These are phyloP conservation scores for Andinoacara biseriatus DNA, from an alignment of 2,113 vertebrate genomes.

Conservation along the genomic window DNA sequence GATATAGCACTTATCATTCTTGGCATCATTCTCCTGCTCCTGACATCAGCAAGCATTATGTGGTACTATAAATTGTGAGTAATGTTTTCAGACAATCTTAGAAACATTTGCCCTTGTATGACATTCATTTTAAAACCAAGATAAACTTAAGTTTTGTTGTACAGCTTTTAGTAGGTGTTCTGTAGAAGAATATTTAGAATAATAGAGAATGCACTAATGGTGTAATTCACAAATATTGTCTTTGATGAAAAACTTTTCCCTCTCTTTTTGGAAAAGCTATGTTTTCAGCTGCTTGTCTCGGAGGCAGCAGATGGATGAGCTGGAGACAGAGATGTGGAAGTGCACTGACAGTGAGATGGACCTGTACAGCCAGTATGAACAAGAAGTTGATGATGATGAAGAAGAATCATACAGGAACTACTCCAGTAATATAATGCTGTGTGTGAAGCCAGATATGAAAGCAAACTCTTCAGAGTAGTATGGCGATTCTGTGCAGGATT, in stretches of 20 bases:
- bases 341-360: slow-evolving; percentile 37
- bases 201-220: neutral
- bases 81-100: neutral
- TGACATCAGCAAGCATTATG: slow-evolving; percentile 34
- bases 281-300: neutral
- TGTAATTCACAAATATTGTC: neutral
- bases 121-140: neutral
- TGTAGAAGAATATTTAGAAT: neutral
- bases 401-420: slow-evolving; percentile 45
- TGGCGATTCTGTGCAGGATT: neutral
- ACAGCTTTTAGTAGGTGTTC: neutral
- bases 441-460: slow-evolving; percentile 47
- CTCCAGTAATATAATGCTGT: slow-evolving; percentile 63
- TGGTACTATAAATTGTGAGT: slow-evolving; percentile 72
- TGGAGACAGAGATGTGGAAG: slow-evolving; percentile 74
- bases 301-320: slow-evolving; percentile 46
- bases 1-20: slow-evolving; percentile 42
- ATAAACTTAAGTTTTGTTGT: neutral
- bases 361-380: neutral
- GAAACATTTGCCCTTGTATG: neutral
- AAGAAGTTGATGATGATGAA: neutral
- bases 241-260: neutral
- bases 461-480: neutral
- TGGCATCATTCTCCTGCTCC: slow-evolving; percentile 33
- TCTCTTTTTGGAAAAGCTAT: slow-evolving; percentile 28